Base-by-base conservation (phyloP, 1,140 invertebrate species). In the Caenorhabditis briggsae region DNA sequence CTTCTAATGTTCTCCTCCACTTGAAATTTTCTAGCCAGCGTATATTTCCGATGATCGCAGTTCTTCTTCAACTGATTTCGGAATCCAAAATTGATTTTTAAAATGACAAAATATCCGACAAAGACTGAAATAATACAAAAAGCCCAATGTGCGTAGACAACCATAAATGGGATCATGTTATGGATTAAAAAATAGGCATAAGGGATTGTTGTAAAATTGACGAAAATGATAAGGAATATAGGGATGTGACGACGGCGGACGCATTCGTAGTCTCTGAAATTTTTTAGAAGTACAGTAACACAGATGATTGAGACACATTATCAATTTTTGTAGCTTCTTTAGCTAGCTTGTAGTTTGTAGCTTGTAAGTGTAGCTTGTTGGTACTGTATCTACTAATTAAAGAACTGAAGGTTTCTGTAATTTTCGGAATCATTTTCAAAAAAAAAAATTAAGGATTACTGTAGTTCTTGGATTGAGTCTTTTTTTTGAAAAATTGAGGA, bases 1-100 rank as follows among this genome's bases (percentile, higher is more conserved):
- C 46, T 50, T 9, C 70, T 18, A 50, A 78, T 78, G 25, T 78
- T 78, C 20, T 78, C 70, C 70, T 78, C 70, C 14, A 78, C 46
- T 78, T 78, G 70, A 78, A 78, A 78, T 46, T 50, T 48, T 1
- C n/a, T 50, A 1, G 70, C 70, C 9, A 78, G 18, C 23, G 70
- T 12, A 50, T 78, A 78, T 14, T 78, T 16, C 11, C 33, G 33
- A 33, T 65, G 61, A 14, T 46, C 46, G 33, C 5, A 16, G 46
- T 18, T 18, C 2, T 70, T 70, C 5, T 14, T 1, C 46, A 50
- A 18, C n/a, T 50, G 33, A 53, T 78, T 78, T 23, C 46, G n/a
- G 2, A 78, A 78, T 41, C 53, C 9, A n/a, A 78, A 20, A 53
- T 50, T 78, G 70, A 78, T 70, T 43, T n/a, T 16, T 9, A 78